Percentiles rank a stretch among this genome's conserved stretches.
phyloP scores from a whole-genome alignment of 1,140 invertebrate species.

The Geopemphigus sp. region DNA sequence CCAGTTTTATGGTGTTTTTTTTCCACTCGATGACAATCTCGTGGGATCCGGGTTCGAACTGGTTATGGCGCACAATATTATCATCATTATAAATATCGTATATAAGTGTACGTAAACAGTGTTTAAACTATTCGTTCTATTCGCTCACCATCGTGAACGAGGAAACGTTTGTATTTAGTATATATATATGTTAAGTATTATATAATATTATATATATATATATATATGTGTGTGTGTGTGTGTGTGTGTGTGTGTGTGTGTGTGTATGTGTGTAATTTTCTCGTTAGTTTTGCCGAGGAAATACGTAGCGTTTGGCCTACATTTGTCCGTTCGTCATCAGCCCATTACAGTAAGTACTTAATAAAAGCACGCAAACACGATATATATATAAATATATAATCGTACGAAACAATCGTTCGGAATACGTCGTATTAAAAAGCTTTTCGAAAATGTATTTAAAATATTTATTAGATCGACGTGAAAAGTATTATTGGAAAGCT shows the following conservation, averaged over 20 bases:
- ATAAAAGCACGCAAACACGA: neutral
- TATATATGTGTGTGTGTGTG: neutral
- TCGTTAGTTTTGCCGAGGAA: neutral
- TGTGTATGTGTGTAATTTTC: slow-evolving; percentile 5
- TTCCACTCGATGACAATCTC: neutral
- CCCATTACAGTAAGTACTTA: neutral
- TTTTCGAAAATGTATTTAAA: too few species aligned
- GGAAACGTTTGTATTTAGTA: neutral
- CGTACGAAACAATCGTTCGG: too few species aligned
- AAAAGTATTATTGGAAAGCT: too few species aligned
- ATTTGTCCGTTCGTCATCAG: neutral
- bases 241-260: neutral
- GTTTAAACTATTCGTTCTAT: too few species aligned
- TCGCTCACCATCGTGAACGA: neutral
- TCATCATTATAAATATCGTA: neutral
- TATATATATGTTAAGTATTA: too few species aligned
- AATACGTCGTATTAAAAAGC: too few species aligned
- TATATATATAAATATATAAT: too few species aligned
- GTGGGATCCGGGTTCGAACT: slow-evolving; percentile 26
- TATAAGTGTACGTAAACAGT: too few species aligned
- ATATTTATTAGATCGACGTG: too few species aligned
- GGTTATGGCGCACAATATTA: neutral
- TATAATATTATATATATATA: too few species aligned
- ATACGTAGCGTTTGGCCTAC: neutral
- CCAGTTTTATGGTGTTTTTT: neutral